Evolutionary conservation across 2,113 vertebrate species (phyloP).

Genomic region (Upupa epops): DNA sequence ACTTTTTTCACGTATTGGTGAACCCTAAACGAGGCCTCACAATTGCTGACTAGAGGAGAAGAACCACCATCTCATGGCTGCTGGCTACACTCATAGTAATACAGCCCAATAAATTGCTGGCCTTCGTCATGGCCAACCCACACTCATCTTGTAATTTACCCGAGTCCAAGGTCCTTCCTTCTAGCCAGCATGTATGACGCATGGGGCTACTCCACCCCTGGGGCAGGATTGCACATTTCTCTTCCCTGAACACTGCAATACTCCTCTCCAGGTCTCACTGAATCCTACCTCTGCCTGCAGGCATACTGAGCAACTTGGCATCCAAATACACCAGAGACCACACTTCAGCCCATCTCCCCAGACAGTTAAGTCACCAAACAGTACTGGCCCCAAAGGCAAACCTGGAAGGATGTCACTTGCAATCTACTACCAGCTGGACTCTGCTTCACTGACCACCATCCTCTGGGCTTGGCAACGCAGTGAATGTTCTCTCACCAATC

Average conservation of each 20-base stretch:
- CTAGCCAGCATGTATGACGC: neutral
- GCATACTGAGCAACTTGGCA: neutral
- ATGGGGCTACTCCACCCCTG: neutral
- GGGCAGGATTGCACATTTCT: neutral
- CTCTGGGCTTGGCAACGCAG: neutral
- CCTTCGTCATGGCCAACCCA: neutral
- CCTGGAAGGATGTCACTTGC: neutral
- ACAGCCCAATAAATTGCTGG: accelerated
- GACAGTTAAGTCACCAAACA: neutral
- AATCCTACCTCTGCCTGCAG: neutral
- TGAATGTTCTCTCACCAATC: neutral
- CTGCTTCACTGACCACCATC: neutral
- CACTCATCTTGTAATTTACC: neutral
- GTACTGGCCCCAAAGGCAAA: neutral
- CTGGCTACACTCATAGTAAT: neutral
- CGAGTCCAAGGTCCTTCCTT: neutral
- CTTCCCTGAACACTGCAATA: neutral
- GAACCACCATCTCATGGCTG: neutral
- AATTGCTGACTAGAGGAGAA: neutral
- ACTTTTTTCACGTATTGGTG: neutral
- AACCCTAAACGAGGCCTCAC: neutral
- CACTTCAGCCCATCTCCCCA: neutral
- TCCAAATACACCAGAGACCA: neutral
- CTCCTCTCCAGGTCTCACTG: neutral
- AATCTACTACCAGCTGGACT: neutral